Conservation (phyloP, 2,113 vertebrate genomes). For the Garra rufa region DNA sequence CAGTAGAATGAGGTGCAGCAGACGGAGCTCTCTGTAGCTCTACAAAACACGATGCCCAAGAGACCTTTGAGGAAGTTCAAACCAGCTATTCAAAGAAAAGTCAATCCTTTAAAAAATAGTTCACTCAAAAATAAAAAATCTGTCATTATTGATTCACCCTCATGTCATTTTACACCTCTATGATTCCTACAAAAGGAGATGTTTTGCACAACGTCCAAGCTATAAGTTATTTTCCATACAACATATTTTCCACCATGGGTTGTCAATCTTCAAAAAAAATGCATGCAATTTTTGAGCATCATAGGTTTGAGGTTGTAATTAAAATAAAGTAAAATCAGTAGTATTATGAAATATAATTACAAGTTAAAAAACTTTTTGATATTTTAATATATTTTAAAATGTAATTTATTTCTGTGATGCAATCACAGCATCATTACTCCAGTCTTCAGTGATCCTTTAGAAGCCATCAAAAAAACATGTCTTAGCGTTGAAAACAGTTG, state of each 20-base stretch:
- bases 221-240: not conserved
- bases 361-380: too few species aligned
- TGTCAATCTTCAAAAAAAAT: not conserved
- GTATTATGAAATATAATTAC: too few species aligned
- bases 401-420: too few species aligned
- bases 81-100: constrained; percentile 19
- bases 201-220: not conserved
- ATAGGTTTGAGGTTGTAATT: not conserved
- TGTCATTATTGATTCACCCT: not conserved
- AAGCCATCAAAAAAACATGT: too few species aligned
- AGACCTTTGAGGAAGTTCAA: constrained; percentile 34
- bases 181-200: not conserved
- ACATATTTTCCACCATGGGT: not conserved
- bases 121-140: not conserved
- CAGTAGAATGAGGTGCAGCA: constrained; percentile 27
- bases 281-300: not conserved
- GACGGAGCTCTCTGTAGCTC: constrained; percentile 9
- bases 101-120: constrained; percentile 32
- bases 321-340: too few species aligned
- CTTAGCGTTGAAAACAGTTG: too few species aligned
- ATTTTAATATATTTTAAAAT: too few species aligned
- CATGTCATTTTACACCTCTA: not conserved
- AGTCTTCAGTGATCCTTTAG: too few species aligned
- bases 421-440: too few species aligned
- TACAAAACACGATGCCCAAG: constrained; percentile 21